A percentile compares a stretch with the other conserved stretches of the same genome.
Evolutionary conservation across 2,888 invertebrate genomes (phyloP).

Genomic region (Lumbricus terrestris): DNA sequence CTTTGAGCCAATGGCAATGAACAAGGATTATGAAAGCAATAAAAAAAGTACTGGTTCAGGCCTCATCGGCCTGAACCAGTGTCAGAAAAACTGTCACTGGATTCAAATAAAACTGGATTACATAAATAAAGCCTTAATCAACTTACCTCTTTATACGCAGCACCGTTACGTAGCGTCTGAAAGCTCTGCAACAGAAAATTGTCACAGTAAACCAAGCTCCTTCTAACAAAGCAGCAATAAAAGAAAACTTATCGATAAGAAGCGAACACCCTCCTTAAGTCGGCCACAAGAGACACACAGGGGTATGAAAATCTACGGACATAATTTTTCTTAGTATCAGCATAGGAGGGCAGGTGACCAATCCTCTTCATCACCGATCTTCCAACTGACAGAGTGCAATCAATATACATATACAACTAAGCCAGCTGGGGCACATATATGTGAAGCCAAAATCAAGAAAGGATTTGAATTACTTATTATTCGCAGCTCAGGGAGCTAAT

Average conservation of each 20-base stretch:
- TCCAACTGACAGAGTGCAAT: no score
- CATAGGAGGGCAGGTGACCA: no score
- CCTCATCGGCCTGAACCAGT: background rate
- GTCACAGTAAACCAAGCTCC: background rate
- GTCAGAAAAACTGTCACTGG: background rate
- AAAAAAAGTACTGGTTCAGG: background rate
- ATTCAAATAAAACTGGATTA: no score
- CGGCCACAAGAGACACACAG: background rate
- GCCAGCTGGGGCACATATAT: no score
- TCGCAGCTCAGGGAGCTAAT: no score
- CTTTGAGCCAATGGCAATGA: background rate
- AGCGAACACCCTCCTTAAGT: background rate
- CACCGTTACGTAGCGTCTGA: constrained; percentile 16
- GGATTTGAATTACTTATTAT: no score
- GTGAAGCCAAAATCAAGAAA: no score
- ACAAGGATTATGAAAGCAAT: background rate
- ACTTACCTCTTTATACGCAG: constrained; percentile 24
- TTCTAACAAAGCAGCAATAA: background rate
- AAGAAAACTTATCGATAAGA: background rate
- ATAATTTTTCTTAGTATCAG: background rate
- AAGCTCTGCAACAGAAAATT: background rate
- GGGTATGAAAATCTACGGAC: background rate
- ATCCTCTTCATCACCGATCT: no score
- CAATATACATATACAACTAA: no score
- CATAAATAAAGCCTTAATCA: background rate